Base-by-base conservation (phyloP, 1,140 invertebrate genomes). In the Drosophila kepulauana region DNA sequence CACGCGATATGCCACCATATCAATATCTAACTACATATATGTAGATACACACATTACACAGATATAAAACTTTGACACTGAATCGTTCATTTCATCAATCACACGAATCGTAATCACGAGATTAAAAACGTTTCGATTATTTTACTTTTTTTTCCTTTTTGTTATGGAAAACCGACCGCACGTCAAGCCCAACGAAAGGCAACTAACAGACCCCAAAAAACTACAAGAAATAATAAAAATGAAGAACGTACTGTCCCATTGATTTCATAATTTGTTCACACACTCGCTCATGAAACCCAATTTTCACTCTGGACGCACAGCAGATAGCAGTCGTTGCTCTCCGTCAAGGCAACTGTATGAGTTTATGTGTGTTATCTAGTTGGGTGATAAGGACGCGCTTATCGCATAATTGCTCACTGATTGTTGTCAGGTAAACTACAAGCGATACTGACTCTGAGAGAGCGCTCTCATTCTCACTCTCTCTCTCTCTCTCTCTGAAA, bases 361-460 rank as follows among this genome's bases (percentile, higher is more conserved):
- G 45, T 68, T 30, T 64, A 38, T 35, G 16, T 59, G 46, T 75
- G 73, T 88, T 87, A 87, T 87, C 84, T 88, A 64, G 7, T 10
- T 20, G 25, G 30, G 52, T 84, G 84, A 88, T 88, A 88, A 84
- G 85, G 43, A 45, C 5, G 13, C 45, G 66, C 82, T 88, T 88
- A 88, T 88, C 84, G 77, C 67, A 66, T 88, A 88, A 88, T 88
- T 88, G 85, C 68, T 41, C 64, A 70, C 85, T 84, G 84, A 88
- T 89, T 88, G 84, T 77, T 73, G 84, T 62, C 85, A 86, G 82
- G 82, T 87, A 82, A 73, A 66, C 66, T 57, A 38, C 8, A 38
- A 10, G 7, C 33, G 43, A 62, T 56, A 56, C 48, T n/a, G 16
- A 49, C 35, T 61, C 20, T 33, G 5, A 33, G 33, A 5, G 33